Evolutionary conservation across 2,113 vertebrate species (phyloP), one percentile per base, ranked within the genome.

Genomic region (Mustela lutreola): DNA sequence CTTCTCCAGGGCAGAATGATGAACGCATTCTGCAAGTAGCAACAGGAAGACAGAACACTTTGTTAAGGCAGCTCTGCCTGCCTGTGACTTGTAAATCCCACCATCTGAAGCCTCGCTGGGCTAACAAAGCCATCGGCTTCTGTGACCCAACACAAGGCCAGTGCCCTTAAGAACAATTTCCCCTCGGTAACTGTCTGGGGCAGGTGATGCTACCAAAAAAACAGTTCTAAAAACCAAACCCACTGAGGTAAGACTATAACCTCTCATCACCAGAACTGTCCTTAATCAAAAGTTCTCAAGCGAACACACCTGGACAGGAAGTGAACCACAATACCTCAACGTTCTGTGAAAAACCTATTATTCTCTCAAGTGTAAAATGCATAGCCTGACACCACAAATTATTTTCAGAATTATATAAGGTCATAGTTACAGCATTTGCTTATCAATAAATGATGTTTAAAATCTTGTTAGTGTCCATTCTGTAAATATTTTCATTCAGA

Each of bases 401-500:
- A 70, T 82, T 91, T 96, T 85, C 65, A 86, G 90, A 95, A 91
- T 91, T 39, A 62, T 19, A 14, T 45, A 78, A 88, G 65, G 60
- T 71, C 11, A 33, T 60, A 89, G 96, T 67, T 80, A 83, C 33
- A 45, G 19, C 6, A 24, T 18, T 95, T 24, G 26, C 79, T 39
- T 73, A 84, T 91, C 62, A 11, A 50, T 81, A 79, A 95, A 87
- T 45, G n/a, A 78, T 28, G 48, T 95, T 97, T 89, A 89, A 89
- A 89, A 92, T 93, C 78, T 48, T 79, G 45, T 91, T 81, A 96
- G 91, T 67, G 42, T 48, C 89, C 67, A 95, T 10, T 22, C 79
- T 90, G 58, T n/a, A 90, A 89, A 93, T 96, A 95, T 93, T 94
- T 94, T 95, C 93, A 93, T 82, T 85, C 91, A 79, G 71, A 71